Percentiles rank a stretch among this genome's conserved stretches.
phyloP scores from a whole-genome alignment of 2,888 invertebrate genomes.

The Drosophila demipolita region DNA sequence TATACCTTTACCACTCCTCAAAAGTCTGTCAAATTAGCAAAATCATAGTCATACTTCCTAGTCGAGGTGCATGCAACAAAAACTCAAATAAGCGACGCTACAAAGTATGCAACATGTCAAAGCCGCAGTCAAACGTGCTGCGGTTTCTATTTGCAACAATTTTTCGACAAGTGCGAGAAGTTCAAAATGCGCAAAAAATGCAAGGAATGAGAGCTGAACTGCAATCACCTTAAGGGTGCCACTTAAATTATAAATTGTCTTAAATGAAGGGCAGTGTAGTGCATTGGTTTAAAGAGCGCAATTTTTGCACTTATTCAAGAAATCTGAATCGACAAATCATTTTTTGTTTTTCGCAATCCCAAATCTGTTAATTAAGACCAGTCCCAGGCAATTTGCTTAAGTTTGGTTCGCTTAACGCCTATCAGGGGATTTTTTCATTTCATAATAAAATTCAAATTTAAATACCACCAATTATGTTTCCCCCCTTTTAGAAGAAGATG shows the following conservation, averaged over 20 bases:
- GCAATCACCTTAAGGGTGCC: conserved; percentile 16
- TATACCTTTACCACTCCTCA: neutral
- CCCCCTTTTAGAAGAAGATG: neutral
- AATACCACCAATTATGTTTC: neutral
- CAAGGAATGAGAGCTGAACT: conserved; percentile 1
- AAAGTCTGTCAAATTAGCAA: conserved; percentile 56
- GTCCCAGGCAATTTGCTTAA: neutral
- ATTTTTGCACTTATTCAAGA: neutral
- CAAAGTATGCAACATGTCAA: conserved; percentile 72
- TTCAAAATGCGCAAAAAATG: neutral
- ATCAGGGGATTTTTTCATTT: neutral
- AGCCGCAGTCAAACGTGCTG: conserved; percentile 73
- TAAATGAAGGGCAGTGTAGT: neutral
- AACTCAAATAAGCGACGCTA: conserved; percentile 33
- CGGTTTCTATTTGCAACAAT: conserved; percentile 60
- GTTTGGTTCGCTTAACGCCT: neutral
- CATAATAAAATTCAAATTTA: neutral
- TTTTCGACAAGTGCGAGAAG: conserved; percentile 38
- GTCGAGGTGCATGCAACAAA: conserved; percentile 37
- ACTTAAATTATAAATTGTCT: neutral
- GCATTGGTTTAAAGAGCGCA: neutral
- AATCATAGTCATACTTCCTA: conserved; percentile 48
- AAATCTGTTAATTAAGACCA: neutral
- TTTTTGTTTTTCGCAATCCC: neutral
- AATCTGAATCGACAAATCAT: neutral